Conservation (phyloP, 2,888 invertebrate species). For the Nemurella pictetii region DNA sequence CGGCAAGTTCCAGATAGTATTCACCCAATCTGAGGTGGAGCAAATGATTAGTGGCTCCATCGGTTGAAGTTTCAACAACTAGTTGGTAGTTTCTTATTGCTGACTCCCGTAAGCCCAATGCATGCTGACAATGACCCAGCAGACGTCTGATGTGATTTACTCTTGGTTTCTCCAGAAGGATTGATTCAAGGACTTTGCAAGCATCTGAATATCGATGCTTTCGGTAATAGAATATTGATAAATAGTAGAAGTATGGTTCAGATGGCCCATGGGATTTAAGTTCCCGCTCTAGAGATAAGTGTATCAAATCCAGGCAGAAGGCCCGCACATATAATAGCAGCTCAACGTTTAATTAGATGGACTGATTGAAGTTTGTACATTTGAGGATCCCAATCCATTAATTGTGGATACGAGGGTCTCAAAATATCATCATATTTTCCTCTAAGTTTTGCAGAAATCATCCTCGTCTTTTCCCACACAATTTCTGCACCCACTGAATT, state of each 20-base stretch:
- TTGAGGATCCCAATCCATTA: conserved; percentile 49
- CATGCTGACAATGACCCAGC: not conserved
- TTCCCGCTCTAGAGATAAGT: not conserved
- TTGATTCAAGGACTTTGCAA: not conserved
- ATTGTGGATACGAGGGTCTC: conserved; percentile 42
- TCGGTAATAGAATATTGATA: not conserved
- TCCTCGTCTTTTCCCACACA: conserved; percentile 43
- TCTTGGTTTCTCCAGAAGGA: not conserved
- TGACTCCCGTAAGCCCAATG: not conserved
- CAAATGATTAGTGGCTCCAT: not conserved
- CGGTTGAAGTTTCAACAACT: not conserved
- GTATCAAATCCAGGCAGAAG: conserved; percentile 39
- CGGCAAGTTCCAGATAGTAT: not conserved
- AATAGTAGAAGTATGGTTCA: not conserved
- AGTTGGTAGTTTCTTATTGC: not conserved
- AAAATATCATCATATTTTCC: not conserved
- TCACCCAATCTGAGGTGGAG: conserved; percentile 6
- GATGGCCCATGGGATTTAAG: not conserved
- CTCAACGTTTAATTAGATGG: conserved; percentile 47
- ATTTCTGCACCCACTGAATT: conserved; percentile 49
- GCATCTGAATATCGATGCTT: not conserved
- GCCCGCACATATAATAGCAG: conserved; percentile 49
- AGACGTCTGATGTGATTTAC: not conserved
- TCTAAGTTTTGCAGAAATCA: not conserved
- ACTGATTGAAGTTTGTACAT: conserved; percentile 46